These are phyloP conservation scores for Protobothrops mucrosquamatus DNA, from an alignment of 2,113 vertebrate species.

Conservation along the genomic window DNA sequence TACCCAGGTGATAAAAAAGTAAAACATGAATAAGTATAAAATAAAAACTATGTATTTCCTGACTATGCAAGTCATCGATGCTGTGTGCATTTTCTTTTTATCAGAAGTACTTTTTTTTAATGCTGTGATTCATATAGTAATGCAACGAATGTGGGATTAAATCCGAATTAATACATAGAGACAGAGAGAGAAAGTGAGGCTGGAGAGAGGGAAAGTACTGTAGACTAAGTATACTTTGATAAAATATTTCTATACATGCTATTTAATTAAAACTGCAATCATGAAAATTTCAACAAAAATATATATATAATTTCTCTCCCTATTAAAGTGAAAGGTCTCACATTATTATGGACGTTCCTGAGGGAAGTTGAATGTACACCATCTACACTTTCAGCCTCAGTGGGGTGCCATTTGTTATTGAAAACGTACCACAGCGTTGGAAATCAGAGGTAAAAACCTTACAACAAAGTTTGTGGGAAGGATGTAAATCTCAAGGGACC, in stretches of 20 bases:
- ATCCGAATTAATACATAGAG: background rate
- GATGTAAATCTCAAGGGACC: constrained; percentile 60
- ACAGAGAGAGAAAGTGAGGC: background rate
- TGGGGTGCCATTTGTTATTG: constrained; percentile 60
- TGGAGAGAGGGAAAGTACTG: background rate
- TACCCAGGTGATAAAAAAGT: background rate
- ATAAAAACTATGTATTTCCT: background rate
- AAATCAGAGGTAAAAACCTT: constrained; percentile 69
- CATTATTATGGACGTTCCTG: constrained; percentile 16
- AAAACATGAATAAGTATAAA: background rate
- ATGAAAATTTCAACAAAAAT: background rate
- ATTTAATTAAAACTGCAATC: background rate
- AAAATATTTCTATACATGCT: background rate
- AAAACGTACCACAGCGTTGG: constrained; percentile 54
- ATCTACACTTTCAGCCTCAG: constrained; percentile 54
- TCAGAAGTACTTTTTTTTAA: background rate
- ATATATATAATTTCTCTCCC: background rate
- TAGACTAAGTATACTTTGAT: background rate
- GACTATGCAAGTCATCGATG: background rate
- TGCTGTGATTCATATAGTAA: background rate
- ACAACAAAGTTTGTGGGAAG: constrained; percentile 59
- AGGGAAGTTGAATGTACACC: background rate
- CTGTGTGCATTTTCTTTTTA: background rate
- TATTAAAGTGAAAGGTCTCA: constrained; percentile 26
- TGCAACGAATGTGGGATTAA: background rate